These are phyloP conservation scores for Hemicordylus capensis DNA, from an alignment of 2,113 vertebrate genomes.

Conservation along the genomic window DNA sequence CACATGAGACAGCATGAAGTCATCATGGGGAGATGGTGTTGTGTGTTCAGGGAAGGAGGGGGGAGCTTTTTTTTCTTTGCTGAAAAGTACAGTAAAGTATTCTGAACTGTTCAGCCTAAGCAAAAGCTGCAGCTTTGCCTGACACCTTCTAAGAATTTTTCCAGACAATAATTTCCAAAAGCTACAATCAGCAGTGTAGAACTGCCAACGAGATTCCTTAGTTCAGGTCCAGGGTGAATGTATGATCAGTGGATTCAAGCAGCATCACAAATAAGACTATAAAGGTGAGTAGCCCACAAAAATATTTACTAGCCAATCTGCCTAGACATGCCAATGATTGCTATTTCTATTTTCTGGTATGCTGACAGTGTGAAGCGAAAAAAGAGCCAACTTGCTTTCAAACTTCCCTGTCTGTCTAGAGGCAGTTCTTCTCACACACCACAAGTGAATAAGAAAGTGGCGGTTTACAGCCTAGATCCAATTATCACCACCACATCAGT, in stretches of 20 bases:
- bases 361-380: not conserved
- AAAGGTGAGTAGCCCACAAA: not conserved
- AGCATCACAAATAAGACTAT: not conserved
- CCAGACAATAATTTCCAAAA: not conserved
- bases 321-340: not conserved
- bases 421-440: not conserved
- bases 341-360: not conserved
- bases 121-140: not conserved
- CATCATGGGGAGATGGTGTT: not conserved
- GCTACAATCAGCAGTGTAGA: not conserved
- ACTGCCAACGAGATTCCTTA: not conserved
- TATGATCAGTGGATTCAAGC: not conserved
- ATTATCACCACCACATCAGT: not conserved
- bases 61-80: not conserved
- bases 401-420: not conserved
- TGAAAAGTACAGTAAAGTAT: not conserved
- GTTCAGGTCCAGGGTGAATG: not conserved
- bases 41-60: not conserved
- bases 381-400: not conserved
- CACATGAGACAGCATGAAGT: constrained; percentile 6
- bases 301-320: not conserved
- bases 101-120: not conserved
- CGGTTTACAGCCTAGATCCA: not conserved
- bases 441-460: not conserved
- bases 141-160: not conserved